Evolutionary conservation across 2,797 vertebrate genomes (phyloP).

Genomic region (Pteronotus mesoamericanus): DNA sequence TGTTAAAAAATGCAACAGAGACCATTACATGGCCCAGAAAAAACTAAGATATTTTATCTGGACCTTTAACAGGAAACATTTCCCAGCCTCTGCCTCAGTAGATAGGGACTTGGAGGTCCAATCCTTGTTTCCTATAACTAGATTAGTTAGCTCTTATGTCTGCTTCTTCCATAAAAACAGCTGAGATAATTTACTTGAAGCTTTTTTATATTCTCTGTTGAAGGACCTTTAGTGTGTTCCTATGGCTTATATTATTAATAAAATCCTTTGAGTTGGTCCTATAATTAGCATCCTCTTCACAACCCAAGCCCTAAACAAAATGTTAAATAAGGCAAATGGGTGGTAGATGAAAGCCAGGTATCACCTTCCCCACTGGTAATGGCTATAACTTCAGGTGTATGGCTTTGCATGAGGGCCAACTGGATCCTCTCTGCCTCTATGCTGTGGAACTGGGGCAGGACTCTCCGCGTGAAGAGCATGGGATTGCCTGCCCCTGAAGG

Average conservation of each 20-base stretch:
- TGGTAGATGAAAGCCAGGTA: not conserved
- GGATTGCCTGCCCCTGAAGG: not conserved
- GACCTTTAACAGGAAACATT: not conserved
- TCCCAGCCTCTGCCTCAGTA: not conserved
- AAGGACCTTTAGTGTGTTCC: not conserved
- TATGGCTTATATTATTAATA: constrained; percentile 10
- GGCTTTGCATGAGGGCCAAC: not conserved
- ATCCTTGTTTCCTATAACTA: not conserved
- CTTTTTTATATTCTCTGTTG: not conserved
- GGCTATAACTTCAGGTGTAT: not conserved
- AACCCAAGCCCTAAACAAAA: not conserved
- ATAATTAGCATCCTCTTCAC: not conserved
- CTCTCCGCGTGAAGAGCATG: not conserved
- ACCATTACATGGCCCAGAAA: not conserved
- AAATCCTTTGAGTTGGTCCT: not conserved
- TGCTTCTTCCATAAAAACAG: not conserved
- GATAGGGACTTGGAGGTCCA: not conserved
- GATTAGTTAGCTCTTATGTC: constrained; percentile 21
- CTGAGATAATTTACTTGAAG: not conserved
- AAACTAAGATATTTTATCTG: not conserved
- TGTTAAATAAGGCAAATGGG: not conserved
- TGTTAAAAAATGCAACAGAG: not conserved
- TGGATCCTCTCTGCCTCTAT: not conserved
- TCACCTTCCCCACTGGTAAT: not conserved
- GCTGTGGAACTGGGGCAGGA: not conserved